phyloP scores from a whole-genome alignment of 1,140 invertebrate species.

The Drosophila mojavensis region DNA sequence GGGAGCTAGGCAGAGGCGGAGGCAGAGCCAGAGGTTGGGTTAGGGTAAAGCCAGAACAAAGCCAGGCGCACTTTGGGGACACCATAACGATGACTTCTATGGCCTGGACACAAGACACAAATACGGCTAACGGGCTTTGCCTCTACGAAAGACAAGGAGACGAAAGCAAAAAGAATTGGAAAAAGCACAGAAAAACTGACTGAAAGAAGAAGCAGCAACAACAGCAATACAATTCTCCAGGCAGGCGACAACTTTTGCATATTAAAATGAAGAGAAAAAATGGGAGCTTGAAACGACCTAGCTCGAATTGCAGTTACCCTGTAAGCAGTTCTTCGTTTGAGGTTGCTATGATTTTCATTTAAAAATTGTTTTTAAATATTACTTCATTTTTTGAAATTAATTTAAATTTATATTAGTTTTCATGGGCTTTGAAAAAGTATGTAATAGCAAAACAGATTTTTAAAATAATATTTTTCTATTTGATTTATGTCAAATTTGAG shows the following conservation, averaged over 20 bases:
- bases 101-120: constrained; percentile 49
- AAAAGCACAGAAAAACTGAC: constrained; percentile 2
- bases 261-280: constrained; percentile 50
- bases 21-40: background rate
- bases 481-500: no score
- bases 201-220: constrained; percentile 6
- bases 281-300: no score
- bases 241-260: constrained; percentile 71
- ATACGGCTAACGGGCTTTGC: constrained; percentile 68
- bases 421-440: no score
- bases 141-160: constrained; percentile 51
- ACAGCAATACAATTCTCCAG: constrained; percentile 20
- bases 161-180: background rate
- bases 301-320: background rate
- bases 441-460: no score
- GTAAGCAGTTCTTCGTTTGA: background rate
- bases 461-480: no score
- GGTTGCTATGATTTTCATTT: background rate
- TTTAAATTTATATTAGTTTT: no score
- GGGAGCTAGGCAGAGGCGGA: background rate
- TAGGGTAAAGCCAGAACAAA: constrained; percentile 5
- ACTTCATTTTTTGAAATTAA: no score
- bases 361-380: no score
- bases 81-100: constrained; percentile 58
- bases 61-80: constrained; percentile 41